These are phyloP conservation scores for Bothrops jararaca DNA, from an alignment of 2,113 vertebrate genomes.

Conservation along the genomic window DNA sequence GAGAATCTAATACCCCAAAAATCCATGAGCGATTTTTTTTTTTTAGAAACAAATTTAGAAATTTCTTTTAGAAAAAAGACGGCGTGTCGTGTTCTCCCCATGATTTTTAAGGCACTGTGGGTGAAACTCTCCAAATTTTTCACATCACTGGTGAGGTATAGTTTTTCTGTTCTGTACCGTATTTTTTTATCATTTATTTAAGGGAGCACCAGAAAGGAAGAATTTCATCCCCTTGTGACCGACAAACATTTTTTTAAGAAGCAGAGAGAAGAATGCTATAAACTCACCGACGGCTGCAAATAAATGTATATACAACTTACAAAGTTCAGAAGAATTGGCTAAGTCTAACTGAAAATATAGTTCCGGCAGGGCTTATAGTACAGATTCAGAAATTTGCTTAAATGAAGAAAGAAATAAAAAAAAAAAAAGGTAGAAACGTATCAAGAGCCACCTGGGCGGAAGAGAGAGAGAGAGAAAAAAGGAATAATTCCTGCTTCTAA, in stretches of 20 bases:
- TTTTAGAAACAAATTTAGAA: constrained; percentile 35
- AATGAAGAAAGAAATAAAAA: not conserved
- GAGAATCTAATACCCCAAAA: constrained; percentile 1
- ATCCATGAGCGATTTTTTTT: not conserved
- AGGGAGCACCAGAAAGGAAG: constrained; percentile 42
- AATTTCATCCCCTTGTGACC: constrained; percentile 26
- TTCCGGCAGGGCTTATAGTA: constrained; percentile 26
- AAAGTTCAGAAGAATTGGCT: not conserved
- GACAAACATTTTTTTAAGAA: constrained; percentile 10
- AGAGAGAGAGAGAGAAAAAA: constrained; percentile 12
- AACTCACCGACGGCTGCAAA: not conserved
- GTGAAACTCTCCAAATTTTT: constrained; percentile 40
- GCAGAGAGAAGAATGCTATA: not conserved
- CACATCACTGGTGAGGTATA: constrained; percentile 26
- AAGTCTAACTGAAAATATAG: constrained; percentile 34
- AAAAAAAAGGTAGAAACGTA: constrained; percentile 4
- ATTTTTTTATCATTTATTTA: constrained; percentile 5
- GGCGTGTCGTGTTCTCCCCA: constrained; percentile 14
- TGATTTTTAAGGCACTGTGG: constrained; percentile 51
- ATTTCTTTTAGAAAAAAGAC: constrained; percentile 18
- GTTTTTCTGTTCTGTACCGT: not conserved
- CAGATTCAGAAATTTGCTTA: constrained; percentile 30
- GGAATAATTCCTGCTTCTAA: constrained; percentile 36
- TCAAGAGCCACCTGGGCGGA: constrained; percentile 26
- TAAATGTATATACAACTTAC: not conserved